Evolutionary conservation across 2,797 vertebrate genomes (phyloP).

Genomic region (Adrianichthys oophorus): DNA sequence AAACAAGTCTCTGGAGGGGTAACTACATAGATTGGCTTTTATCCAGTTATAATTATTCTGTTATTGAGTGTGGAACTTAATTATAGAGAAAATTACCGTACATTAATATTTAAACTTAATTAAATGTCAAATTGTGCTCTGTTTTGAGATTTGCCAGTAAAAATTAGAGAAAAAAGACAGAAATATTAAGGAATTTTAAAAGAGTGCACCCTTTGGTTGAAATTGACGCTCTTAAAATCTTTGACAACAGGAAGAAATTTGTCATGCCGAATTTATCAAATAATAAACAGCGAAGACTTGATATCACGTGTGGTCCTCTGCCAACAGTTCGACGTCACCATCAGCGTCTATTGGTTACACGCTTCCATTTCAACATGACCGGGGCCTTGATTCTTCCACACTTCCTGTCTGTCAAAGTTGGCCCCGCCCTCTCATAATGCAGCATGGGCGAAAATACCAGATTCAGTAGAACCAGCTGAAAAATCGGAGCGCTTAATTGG

Average conservation of each 20-base stretch:
- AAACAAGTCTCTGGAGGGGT: neutral
- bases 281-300: conserved; percentile 65
- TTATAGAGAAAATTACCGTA: neutral
- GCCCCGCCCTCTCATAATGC: conserved; percentile 78
- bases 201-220: no score
- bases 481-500: conserved; percentile 35
- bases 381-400: conserved; percentile 55
- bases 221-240: no score
- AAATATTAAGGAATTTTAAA: no score
- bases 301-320: conserved; percentile 55
- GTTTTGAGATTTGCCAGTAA: no score
- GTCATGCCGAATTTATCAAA: conserved; percentile 30
- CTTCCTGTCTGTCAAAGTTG: conserved; percentile 50
- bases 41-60: neutral
- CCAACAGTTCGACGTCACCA: conserved; percentile 19
- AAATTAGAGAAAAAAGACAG: no score
- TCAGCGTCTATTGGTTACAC: conserved; percentile 44
- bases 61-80: neutral
- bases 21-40: neutral
- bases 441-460: conserved; percentile 82
- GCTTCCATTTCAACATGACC: conserved; percentile 22
- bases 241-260: neutral
- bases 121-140: neutral
- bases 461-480: conserved; percentile 58
- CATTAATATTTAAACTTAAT: neutral